Evolutionary conservation across 2,113 vertebrate genomes (phyloP).

Genomic region (Cyphomyrus plagiostoma): DNA sequence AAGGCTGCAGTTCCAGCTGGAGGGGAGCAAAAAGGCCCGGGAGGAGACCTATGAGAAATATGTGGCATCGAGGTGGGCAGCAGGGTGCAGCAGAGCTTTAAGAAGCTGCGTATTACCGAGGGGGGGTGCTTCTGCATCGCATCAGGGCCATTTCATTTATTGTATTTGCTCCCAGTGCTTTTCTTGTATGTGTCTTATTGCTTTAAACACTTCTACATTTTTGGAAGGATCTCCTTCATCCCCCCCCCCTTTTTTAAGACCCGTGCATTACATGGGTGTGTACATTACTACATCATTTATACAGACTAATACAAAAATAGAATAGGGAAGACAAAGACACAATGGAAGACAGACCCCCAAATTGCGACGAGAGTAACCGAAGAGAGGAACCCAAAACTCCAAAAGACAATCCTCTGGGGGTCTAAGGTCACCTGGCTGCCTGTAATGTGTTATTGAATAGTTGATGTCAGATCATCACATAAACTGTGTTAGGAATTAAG

Average conservation of each 20-base stretch:
- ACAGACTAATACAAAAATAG: neutral
- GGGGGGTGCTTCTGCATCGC: neutral
- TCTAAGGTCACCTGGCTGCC: neutral
- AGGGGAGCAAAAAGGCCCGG: conserved; percentile 83
- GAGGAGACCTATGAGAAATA: conserved; percentile 97
- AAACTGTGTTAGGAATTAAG: neutral
- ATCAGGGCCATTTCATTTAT: neutral
- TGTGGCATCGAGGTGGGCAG: conserved; percentile 73
- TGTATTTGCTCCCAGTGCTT: neutral
- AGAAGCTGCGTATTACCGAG: neutral
- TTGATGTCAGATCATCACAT: neutral
- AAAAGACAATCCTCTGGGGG: neutral
- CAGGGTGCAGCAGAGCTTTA: neutral
- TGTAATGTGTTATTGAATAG: neutral
- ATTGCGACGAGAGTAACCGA: neutral
- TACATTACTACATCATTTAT: neutral
- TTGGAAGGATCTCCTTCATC: neutral
- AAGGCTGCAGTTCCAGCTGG: conserved; percentile 81
- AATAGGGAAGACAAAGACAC: neutral
- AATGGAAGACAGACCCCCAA: neutral
- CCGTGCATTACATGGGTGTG: neutral
- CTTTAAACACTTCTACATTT: neutral
- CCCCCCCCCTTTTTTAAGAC: neutral
- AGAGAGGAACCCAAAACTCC: neutral
- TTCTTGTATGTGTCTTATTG: neutral